A percentile compares a stretch with the other conserved stretches of the same genome.
These are phyloP conservation scores for Elgaria multicarinata DNA, from an alignment of 2,113 vertebrate genomes.

Conservation along the genomic window DNA sequence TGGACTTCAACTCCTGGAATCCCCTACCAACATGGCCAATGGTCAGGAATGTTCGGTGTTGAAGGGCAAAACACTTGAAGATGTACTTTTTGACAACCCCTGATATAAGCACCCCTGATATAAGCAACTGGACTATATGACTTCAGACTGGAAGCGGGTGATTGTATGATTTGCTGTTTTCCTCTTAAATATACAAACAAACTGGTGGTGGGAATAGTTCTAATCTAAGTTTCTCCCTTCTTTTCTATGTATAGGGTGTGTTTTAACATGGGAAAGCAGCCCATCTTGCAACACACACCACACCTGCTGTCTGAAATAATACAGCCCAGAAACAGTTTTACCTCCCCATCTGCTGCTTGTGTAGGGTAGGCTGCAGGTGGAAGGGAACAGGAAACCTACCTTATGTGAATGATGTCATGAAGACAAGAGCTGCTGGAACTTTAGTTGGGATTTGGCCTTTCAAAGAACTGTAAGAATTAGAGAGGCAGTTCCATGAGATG, in stretches of 20 bases:
- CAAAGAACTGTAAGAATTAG: not conserved
- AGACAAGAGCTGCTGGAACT: not conserved
- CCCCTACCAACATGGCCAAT: not conserved
- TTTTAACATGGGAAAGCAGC: not conserved
- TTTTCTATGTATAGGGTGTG: not conserved
- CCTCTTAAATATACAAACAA: too few relatives aligned
- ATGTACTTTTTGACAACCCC: too few relatives aligned
- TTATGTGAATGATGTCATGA: not conserved
- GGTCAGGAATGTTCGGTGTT: too few relatives aligned
- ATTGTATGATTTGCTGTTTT: not conserved
- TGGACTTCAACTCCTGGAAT: not conserved
- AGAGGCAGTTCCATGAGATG: not conserved
- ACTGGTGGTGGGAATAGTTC: too few relatives aligned
- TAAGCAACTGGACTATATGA: not conserved
- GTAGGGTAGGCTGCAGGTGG: not conserved
- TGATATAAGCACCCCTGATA: not conserved
- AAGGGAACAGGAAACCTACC: too few relatives aligned
- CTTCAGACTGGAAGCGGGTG: not conserved
- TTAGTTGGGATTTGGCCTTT: too few relatives aligned
- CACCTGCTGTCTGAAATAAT: not conserved
- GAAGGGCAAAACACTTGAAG: too few relatives aligned
- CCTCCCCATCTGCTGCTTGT: not conserved
- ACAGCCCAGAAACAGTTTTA: not conserved
- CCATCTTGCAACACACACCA: not conserved
- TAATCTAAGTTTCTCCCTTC: not conserved